Percentiles rank a stretch among this genome's conserved stretches.
Conservation (phyloP, 2,888 invertebrate species). For the Troilus luridus region DNA sequence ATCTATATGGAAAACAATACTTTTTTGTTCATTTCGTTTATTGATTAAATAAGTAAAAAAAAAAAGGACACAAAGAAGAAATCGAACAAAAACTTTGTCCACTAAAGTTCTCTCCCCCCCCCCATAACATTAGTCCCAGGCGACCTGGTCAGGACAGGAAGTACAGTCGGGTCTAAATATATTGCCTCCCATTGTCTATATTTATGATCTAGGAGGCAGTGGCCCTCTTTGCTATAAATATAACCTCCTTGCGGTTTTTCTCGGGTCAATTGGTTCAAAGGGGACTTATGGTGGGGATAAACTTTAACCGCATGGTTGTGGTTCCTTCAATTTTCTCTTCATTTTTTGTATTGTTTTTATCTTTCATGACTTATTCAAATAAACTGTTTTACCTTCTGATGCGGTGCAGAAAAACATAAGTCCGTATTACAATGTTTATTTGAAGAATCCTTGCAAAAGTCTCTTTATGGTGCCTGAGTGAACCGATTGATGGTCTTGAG, state of each 20-base stretch:
- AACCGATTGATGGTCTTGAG: too few species aligned
- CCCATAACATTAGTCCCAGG: neutral
- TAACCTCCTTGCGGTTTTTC: neutral
- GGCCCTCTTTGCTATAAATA: conserved; percentile 12
- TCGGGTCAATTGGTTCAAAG: neutral
- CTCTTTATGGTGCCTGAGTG: too few species aligned
- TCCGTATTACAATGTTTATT: neutral
- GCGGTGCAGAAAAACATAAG: neutral
- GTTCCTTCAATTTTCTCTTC: neutral
- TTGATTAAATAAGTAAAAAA: neutral
- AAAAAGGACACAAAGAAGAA: neutral
- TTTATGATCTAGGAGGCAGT: conserved; percentile 1
- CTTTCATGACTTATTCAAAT: neutral
- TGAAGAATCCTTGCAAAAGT: neutral
- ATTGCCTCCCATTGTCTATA: conserved; percentile 23
- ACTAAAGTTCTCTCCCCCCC: neutral
- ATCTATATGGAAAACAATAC: too few species aligned
- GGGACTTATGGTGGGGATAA: neutral
- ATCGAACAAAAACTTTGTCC: neutral
- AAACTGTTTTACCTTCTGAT: neutral
- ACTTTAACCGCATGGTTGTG: neutral
- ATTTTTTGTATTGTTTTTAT: neutral
- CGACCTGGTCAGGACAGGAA: neutral
- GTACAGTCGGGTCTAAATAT: neutral
- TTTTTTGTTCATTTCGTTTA: too few species aligned